phyloP scores from a whole-genome alignment of 2,113 vertebrate genomes.

The Spermophilus dauricus region DNA sequence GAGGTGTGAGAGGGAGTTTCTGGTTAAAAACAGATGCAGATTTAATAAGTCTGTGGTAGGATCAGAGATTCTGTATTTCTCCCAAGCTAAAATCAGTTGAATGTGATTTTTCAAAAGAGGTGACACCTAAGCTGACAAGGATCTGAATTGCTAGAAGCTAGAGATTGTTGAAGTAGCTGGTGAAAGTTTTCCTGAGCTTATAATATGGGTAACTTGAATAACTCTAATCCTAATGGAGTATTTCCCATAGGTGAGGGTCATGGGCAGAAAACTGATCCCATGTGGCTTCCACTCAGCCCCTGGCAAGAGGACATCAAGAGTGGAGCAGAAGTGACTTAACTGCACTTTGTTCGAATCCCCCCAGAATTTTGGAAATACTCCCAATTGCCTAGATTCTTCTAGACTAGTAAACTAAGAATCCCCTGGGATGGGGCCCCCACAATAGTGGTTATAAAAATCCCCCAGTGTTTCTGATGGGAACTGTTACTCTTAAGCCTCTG shows the following conservation, averaged over 20 bases:
- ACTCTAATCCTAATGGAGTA: neutral
- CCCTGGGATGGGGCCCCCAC: neutral
- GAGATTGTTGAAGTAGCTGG: neutral
- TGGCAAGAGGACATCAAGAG: neutral
- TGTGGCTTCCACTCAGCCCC: neutral
- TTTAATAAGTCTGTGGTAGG: neutral
- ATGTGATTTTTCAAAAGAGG: neutral
- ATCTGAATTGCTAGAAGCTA: neutral
- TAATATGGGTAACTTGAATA: neutral
- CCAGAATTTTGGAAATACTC: neutral
- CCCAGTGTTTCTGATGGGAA: constrained; percentile 53
- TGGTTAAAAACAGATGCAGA: neutral
- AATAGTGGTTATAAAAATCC: neutral
- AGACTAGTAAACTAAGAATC: neutral
- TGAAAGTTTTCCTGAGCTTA: constrained; percentile 23
- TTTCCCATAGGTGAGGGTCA: neutral
- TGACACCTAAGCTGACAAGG: neutral
- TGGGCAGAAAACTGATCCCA: neutral
- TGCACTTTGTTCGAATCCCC: neutral
- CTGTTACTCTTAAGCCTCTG: constrained; percentile 1
- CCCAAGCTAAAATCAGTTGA: neutral
- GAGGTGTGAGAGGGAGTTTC: neutral
- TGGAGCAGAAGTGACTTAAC: neutral
- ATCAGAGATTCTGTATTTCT: neutral
- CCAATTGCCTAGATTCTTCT: neutral